Percentiles rank a stretch among this genome's conserved stretches.
Evolutionary conservation across 2,888 invertebrate species (phyloP).

Genomic region (Eupsilia transversa): DNA sequence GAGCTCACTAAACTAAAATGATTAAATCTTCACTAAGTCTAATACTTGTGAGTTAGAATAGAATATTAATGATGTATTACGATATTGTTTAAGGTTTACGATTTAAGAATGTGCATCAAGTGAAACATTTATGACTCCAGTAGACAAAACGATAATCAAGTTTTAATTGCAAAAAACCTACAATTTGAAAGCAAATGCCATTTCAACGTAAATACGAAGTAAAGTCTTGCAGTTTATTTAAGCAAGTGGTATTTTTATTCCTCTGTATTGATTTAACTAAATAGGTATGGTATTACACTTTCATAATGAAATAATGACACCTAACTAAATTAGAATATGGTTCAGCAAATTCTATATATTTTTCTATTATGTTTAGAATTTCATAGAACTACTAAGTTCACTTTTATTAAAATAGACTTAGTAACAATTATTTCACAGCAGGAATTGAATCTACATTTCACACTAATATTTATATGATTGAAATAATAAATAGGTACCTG

Average conservation of each 20-base stretch:
- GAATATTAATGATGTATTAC: not conserved
- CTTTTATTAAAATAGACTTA: not conserved
- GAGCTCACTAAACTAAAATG: not conserved
- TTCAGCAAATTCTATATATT: not conserved
- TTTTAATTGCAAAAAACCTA: not conserved
- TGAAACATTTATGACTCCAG: not conserved
- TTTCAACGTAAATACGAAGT: not conserved
- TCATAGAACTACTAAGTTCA: not conserved
- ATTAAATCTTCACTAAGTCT: not conserved
- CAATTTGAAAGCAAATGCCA: not conserved
- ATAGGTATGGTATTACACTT: not conserved
- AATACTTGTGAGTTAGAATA: not conserved
- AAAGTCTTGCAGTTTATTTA: not conserved
- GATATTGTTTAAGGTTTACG: constrained; percentile 11
- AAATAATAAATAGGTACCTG: not conserved
- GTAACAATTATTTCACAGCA: not conserved
- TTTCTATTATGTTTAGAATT: not conserved
- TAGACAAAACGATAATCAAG: constrained; percentile 2
- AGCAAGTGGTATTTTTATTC: not conserved
- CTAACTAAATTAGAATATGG: not conserved
- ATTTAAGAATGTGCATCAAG: not conserved
- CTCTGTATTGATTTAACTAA: not conserved
- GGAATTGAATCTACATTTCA: not conserved
- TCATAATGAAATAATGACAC: constrained; percentile 1
- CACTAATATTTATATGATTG: not conserved